A percentile compares a stretch with the other conserved stretches of the same genome.
phyloP scores from a whole-genome alignment of 2,888 invertebrate genomes.

The Apamea epomidion region DNA sequence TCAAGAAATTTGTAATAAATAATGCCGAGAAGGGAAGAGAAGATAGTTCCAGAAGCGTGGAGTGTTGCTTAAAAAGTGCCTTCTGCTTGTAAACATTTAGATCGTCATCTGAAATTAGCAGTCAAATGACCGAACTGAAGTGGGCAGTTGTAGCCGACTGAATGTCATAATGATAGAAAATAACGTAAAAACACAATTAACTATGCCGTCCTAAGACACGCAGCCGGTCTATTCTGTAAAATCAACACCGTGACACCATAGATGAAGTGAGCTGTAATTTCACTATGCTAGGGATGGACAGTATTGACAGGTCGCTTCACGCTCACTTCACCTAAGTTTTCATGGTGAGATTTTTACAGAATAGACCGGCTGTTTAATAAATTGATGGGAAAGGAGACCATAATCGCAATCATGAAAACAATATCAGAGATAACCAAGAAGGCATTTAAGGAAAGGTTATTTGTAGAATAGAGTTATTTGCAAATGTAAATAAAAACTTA shows the following conservation, averaged over 20 bases:
- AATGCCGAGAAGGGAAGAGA: conserved; percentile 16
- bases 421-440: neutral
- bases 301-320: no score
- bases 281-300: no score
- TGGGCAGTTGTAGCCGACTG: neutral
- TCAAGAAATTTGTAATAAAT: conserved; percentile 18
- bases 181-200: neutral
- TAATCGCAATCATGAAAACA: neutral
- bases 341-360: no score
- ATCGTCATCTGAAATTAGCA: neutral
- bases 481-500: neutral
- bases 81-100: conserved; percentile 33
- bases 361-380: no score
- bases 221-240: no score
- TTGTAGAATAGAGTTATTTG: neutral
- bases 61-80: conserved; percentile 22
- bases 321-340: no score
- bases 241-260: no score
- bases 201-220: neutral
- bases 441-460: neutral
- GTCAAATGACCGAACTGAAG: neutral
- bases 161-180: neutral
- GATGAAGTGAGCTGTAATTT: no score
- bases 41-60: conserved; percentile 36
- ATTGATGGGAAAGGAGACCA: neutral